Evolutionary conservation across 2,113 vertebrate genomes (phyloP).

Genomic region (Eulemur rufifrons): DNA sequence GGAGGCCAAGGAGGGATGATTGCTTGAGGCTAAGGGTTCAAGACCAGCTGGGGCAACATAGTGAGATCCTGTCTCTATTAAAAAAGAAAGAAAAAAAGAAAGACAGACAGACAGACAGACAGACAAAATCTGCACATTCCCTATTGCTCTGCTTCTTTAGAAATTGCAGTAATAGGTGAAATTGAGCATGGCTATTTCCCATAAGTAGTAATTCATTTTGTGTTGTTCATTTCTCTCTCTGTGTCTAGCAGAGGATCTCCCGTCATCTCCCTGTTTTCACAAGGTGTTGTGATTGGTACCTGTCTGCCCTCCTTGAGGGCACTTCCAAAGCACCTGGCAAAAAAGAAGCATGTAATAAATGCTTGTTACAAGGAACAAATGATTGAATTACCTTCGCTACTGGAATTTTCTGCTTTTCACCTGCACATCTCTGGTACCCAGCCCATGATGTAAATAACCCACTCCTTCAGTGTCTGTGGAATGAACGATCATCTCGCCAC

Average conservation of each 20-base stretch:
- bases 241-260: background rate
- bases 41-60: no score
- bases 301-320: background rate
- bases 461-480: background rate
- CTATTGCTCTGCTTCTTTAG: background rate
- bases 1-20: no score
- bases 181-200: accelerated
- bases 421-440: no score
- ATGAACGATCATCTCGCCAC: accelerated
- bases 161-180: background rate
- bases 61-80: no score
- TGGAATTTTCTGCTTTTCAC: background rate
- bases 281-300: accelerated
- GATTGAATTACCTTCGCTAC: background rate
- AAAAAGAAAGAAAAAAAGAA: no score
- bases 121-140: background rate
- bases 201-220: accelerated
- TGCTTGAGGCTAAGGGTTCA: no score
- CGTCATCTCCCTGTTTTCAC: no score
- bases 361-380: background rate
- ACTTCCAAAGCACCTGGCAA: no score
- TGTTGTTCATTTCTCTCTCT: background rate
- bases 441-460: background rate
- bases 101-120: no score
- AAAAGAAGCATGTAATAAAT: background rate